Base-by-base conservation (phyloP, 2,888 invertebrate species). In the Sylvicola fuscatus region DNA sequence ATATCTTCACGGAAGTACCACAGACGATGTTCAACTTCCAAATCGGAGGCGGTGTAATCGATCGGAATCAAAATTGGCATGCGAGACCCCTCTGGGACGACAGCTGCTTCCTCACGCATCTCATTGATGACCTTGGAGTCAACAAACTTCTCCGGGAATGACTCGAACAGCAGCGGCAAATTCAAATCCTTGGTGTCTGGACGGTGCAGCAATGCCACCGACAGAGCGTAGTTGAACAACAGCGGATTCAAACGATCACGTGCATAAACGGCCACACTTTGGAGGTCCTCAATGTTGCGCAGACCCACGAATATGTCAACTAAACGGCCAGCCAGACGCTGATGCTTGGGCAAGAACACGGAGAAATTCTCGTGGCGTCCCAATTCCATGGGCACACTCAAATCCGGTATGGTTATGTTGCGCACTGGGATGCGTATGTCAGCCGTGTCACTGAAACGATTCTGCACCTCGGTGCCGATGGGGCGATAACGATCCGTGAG, bases 1-100 rank as follows among this genome's bases (percentile, higher is more conserved):
- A 65, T 42, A 43, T 66, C 66, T 45, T 66, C 66, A 5, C 66
- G 58, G 54, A 64, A 66, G 41, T 62, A 62, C 82, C 82, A 83
- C 52, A 83, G 78, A 50, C 82, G 81, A 21, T 78, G 67, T 49
- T 87, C 86, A 1, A 70, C 72, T 45, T 86, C 82, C 14, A 65
- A 43, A 39, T 72, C 68, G 0, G 74, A 70, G 0, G 82, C 84
- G 0, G 84, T 80, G 52, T 75, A 82, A 59, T 81, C 77, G n/a
- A 53, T 47, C 2, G 68, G 68, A 37, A 69, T 66, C 36, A 60
- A 58, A 17, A 69, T 61, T 2, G 68, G 65, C 42, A 79, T 77
- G 47, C 80, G 69, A 1, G 64, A 62, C 11, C 73, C 75, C 1
- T 64, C 48, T 0, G 68, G 65, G 3, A 72, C 71, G 3, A 73